Conservation (phyloP, 2,888 invertebrate genomes). For the Agrilus mali region DNA sequence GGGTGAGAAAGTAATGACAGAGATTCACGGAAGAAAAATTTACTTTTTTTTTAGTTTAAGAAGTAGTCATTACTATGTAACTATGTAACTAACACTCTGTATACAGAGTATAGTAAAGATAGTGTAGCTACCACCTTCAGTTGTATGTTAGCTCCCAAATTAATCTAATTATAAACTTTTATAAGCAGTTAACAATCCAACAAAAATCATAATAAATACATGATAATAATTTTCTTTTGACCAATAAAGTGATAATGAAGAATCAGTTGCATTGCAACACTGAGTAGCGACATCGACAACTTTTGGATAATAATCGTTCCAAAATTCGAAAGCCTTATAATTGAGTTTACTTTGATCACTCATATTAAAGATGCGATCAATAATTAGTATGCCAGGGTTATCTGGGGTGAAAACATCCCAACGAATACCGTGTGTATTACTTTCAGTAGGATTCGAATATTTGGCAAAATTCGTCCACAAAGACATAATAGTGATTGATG, state of each 20-base stretch:
- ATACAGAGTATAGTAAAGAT: too few relatives aligned
- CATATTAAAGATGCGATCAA: conserved; percentile 68
- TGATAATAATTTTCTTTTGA: too few relatives aligned
- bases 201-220: too few relatives aligned
- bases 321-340: conserved; percentile 68
- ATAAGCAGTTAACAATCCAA: too few relatives aligned
- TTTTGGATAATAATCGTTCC: conserved; percentile 74
- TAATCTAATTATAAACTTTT: too few relatives aligned
- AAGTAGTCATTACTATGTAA: too few relatives aligned
- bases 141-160: too few relatives aligned
- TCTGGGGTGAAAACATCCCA: conserved; percentile 61
- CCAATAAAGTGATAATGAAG: not conserved
- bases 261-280: conserved; percentile 52
- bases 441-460: conserved; percentile 56
- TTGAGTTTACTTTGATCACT: conserved; percentile 53
- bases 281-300: conserved; percentile 58
- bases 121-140: too few relatives aligned
- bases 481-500: conserved; percentile 68
- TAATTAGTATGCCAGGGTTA: conserved; percentile 57
- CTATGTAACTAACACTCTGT: too few relatives aligned
- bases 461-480: conserved; percentile 71
- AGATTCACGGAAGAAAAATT: too few relatives aligned
- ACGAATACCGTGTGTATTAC: conserved; percentile 52
- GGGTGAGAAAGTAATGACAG: too few relatives aligned
- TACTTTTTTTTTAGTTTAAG: too few relatives aligned